Evolutionary conservation across 92 coral and sea anemone genomes (phyloP), one percentile per base, ranked within the genome.

Genomic region (Parazoanthus atlanticus): DNA sequence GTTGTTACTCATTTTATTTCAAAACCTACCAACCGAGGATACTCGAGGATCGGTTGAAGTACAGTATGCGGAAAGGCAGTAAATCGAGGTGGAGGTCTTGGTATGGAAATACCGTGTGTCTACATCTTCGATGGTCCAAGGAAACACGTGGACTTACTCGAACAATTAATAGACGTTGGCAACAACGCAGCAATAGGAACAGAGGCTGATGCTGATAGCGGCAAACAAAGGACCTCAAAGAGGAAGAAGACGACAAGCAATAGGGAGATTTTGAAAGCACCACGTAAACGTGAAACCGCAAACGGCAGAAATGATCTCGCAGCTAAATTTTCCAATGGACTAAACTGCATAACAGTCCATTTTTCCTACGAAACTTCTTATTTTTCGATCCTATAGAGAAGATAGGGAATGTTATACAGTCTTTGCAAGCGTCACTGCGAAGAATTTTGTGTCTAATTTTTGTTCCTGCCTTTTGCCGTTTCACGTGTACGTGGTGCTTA

Each of bases 91-190:
- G 86, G 90, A 88, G 86, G 90, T 31, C 90, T 88, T 88, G 90
- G 90, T 88, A 88, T 88, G 86, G 90, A 88, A 88, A 88, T 79
- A 88, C 86, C 91, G 36, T 89, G 91, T 82, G 91, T 89, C 38
- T 74, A 89, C 88, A 80, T 10, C 32, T 88, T 88, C 80, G 90
- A 88, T 72, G 86, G 90, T 81, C 76, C 89, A 11, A 41, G 89
- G 66, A 78, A 86, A 38, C 89, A 81, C 81, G 90, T 81, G 31
- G 28, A 88, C 81, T 88, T 88, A 82, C 83, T 89, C 29, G 56
- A 88, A 88, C 90, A 88, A 88, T 88, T 88, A 79, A 78, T 88
- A 88, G 90, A 79, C 81, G 90, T 88, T 80, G 77, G 74, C 86
- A 88, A 81, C 86, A 88, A 88, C 81, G 86, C 90, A 80, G 90